Evolutionary conservation across 2,888 invertebrate species (phyloP), one percentile per base, ranked within the genome.

Genomic region (Habrosyne pyritoides): DNA sequence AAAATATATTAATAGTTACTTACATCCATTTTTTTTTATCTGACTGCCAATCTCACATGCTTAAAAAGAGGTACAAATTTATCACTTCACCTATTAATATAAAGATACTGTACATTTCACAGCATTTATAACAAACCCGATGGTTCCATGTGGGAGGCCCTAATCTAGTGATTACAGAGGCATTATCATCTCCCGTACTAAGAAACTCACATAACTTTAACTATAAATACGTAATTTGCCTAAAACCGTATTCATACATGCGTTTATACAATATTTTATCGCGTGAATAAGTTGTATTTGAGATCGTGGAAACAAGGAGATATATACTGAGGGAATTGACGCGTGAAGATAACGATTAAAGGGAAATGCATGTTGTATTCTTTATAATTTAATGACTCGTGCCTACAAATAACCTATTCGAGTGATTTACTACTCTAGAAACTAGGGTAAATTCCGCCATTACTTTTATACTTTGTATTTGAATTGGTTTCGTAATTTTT

Each of bases 151-250:
- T 87, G 85, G 89, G 87, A 86, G 86, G 75, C 67, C 69, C 59
- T 87, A 86, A 89, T 87, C 88, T 82, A 73, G 73, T 79, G 87
- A 89, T 90, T 89, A 90, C 85, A 83, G 73, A 71, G 71, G 81
- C 76, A 85, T 87, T 84, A 87, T 85, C 84, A 80, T 80, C 69
- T 70, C 67, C 66, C 73, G 71, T 79, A 79, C 74, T 75, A 83
- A 82, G 77, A 76, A 78, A 73, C 77, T 66, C 74, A 79, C 74
- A 81, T 80, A 82, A 81, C 77, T 85, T 83, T 14, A 78, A 74
- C 75, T 77, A 82, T 83, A 87, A 87, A 87, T 83, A 84, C 79
- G 78, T 84, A 84, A 88, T 88, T 87, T 84, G 80, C 84, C 77
- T 75, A 69, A 78, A 79, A 77, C 76, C 78, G 77, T 77, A 82